These are phyloP conservation scores for Gambelia wislizenii DNA, from an alignment of 2,797 vertebrate genomes.

Conservation along the genomic window DNA sequence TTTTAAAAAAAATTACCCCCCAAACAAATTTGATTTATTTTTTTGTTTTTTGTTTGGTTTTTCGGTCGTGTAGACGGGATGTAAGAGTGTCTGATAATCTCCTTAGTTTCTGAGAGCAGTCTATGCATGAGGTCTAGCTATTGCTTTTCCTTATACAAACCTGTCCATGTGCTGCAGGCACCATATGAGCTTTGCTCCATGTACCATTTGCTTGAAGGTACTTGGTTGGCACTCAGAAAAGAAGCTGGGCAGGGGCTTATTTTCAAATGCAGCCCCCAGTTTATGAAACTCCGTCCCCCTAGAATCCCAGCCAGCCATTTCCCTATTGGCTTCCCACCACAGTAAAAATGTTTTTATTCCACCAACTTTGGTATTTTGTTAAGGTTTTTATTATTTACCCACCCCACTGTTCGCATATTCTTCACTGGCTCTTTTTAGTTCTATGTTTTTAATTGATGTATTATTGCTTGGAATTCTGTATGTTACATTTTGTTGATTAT, in stretches of 20 bases:
- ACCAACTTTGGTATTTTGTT: background rate
- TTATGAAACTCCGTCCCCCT: background rate
- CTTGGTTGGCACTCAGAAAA: background rate
- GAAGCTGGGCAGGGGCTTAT: background rate
- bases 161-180: background rate
- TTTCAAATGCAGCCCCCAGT: background rate
- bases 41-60: too few relatives aligned
- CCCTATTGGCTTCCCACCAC: background rate
- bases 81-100: too few relatives aligned
- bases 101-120: background rate
- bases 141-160: background rate
- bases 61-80: too few relatives aligned
- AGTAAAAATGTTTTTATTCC: background rate
- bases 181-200: background rate
- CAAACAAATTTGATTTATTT: too few relatives aligned
- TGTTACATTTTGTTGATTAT: background rate
- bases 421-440: background rate
- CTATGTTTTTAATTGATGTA: background rate
- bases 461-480: background rate
- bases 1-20: too few relatives aligned
- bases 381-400: too few relatives aligned
- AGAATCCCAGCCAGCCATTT: background rate
- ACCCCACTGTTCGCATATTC: too few relatives aligned
- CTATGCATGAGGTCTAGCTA: background rate
- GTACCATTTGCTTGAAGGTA: background rate